Evolutionary conservation across 2,113 vertebrate genomes (phyloP).

Genomic region (Halichoerus grypus): DNA sequence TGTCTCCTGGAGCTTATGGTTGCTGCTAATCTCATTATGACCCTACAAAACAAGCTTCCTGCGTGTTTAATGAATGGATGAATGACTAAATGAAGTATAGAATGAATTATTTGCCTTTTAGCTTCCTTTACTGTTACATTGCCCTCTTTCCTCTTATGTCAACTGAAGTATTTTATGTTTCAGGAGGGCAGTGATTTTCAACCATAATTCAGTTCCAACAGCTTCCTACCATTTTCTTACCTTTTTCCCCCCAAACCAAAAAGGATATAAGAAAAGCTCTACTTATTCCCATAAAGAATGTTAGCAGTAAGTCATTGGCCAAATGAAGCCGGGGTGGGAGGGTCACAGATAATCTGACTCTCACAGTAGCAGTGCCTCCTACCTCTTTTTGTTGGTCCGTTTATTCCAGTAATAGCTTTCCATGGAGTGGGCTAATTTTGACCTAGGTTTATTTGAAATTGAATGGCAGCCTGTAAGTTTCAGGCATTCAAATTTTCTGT

Average conservation of each 20-base stretch:
- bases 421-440: not conserved
- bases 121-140: not conserved
- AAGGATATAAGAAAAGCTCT: not conserved
- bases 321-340: accelerated
- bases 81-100: not conserved
- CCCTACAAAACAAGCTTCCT: not conserved
- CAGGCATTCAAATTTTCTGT: constrained; percentile 20
- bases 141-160: not conserved
- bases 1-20: not conserved
- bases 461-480: not conserved
- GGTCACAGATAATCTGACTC: not conserved
- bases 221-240: not conserved
- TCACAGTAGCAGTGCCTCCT: not conserved
- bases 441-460: not conserved
- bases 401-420: not conserved
- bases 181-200: not conserved
- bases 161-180: not conserved
- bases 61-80: not conserved
- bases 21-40: not conserved
- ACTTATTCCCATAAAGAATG: not conserved
- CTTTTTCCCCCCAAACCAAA: not conserved
- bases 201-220: not conserved
- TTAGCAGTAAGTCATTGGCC: not conserved
- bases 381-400: not conserved
- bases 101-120: not conserved